Evolutionary conservation across 2,888 invertebrate species (phyloP).

Genomic region (Tubulanus polymorphus): DNA sequence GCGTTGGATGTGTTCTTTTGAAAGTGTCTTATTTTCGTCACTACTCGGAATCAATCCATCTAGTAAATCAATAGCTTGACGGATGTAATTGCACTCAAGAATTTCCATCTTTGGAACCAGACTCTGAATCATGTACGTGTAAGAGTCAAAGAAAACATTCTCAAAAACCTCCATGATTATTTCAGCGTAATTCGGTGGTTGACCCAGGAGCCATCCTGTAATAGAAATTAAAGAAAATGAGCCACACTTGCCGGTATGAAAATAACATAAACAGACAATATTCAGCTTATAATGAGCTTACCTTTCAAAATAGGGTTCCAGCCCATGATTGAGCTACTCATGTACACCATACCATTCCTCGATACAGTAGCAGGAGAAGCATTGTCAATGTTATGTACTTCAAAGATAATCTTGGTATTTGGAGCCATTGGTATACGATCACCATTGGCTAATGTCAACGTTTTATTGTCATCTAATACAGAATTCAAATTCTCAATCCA

Average conservation of each 20-base stretch:
- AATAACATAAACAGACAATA: no score
- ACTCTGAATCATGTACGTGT: slow-evolving; percentile 80
- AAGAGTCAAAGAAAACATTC: slow-evolving; percentile 68
- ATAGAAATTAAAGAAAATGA: background rate
- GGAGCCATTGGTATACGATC: slow-evolving; percentile 55
- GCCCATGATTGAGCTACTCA: slow-evolving; percentile 91
- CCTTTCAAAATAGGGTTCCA: slow-evolving; percentile 88
- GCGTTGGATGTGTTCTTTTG: slow-evolving; percentile 72
- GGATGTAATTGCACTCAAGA: slow-evolving; percentile 84
- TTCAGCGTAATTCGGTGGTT: slow-evolving; percentile 58
- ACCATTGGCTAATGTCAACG: slow-evolving; percentile 54
- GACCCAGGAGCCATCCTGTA: slow-evolving; percentile 52
- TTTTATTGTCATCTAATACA: slow-evolving; percentile 55
- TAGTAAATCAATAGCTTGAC: slow-evolving; percentile 64
- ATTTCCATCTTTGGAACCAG: slow-evolving; percentile 75
- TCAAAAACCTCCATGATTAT: slow-evolving; percentile 70
- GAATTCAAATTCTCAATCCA: slow-evolving; percentile 56
- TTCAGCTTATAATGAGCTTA: slow-evolving; percentile 14
- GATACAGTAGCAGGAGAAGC: slow-evolving; percentile 55
- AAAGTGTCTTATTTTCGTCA: slow-evolving; percentile 52
- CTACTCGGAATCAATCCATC: slow-evolving; percentile 78
- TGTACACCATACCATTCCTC: slow-evolving; percentile 64
- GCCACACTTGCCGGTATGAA: background rate
- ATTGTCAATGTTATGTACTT: slow-evolving; percentile 56
- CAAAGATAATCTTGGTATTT: slow-evolving; percentile 54